Conservation (phyloP, 1,140 invertebrate species). For the Ceratosolen solmsi region DNA sequence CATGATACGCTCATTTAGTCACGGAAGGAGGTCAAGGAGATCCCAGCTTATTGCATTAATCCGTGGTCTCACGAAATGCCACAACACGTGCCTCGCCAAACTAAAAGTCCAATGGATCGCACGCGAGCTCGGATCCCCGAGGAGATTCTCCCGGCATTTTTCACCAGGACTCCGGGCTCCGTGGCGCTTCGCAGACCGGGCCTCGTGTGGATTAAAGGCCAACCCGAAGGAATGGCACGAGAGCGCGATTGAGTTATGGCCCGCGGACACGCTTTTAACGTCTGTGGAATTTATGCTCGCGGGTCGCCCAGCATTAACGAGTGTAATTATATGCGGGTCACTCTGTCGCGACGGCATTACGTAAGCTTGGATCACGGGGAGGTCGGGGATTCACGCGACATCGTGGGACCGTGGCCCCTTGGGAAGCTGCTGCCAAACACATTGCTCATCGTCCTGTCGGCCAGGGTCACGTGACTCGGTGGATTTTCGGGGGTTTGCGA, state of each 20-base stretch:
- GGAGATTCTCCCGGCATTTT: not conserved
- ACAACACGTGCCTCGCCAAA: not conserved
- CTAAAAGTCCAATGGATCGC: not conserved
- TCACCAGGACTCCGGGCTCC: not conserved
- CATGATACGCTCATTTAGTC: not conserved
- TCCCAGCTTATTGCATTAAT: not conserved
- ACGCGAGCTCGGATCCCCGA: not conserved
- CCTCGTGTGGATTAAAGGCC: conserved; percentile 10
- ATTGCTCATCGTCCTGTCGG: no score
- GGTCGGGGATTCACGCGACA: not conserved
- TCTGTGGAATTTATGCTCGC: conserved; percentile 40
- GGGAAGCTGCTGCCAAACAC: not conserved
- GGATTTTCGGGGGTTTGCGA: no score
- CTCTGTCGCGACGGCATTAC: conserved; percentile 6
- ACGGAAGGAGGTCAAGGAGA: not conserved
- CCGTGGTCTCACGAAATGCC: not conserved
- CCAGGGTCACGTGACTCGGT: no score
- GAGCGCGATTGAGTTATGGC: conserved; percentile 33
- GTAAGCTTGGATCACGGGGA: conserved; percentile 18
- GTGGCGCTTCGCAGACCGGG: conserved; percentile 11
- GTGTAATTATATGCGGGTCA: conserved; percentile 44
- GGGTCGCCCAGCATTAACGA: conserved; percentile 4
- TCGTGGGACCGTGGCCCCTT: not conserved
- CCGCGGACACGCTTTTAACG: conserved; percentile 45
- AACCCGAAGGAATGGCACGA: conserved; percentile 5